phyloP scores from a whole-genome alignment of 1,140 invertebrate genomes.

The Ooceraea biroi region DNA sequence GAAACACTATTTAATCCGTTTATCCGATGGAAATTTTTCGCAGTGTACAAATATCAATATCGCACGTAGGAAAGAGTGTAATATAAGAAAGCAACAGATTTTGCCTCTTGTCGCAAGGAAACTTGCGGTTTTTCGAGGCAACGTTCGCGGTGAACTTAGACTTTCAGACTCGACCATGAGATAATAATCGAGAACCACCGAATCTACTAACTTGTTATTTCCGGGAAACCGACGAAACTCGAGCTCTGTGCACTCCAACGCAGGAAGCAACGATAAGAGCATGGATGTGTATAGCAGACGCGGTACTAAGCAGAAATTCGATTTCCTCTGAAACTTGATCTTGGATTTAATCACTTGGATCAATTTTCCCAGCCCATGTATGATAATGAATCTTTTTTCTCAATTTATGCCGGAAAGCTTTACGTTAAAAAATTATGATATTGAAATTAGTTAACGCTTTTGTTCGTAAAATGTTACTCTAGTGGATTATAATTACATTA shows the following conservation, averaged over 20 bases:
- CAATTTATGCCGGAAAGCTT: background rate
- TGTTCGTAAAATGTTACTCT: background rate
- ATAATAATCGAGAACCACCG: slow-evolving; percentile 59
- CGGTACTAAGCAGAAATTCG: slow-evolving; percentile 37
- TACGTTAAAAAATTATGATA: too few relatives aligned
- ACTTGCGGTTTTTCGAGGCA: background rate
- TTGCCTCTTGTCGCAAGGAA: background rate
- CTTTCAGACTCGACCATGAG: background rate
- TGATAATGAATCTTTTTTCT: background rate
- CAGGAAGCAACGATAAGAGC: slow-evolving; percentile 56
- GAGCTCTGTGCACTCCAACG: slow-evolving; percentile 3
- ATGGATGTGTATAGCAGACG: slow-evolving; percentile 35
- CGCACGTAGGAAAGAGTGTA: background rate
- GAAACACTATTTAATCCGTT: too few relatives aligned
- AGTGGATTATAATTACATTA: too few relatives aligned
- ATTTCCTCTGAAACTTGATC: slow-evolving; percentile 58
- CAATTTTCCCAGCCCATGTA: background rate
- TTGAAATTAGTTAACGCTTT: background rate
- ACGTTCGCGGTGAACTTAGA: background rate
- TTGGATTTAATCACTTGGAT: slow-evolving; percentile 21
- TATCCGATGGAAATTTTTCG: too few relatives aligned
- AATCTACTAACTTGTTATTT: slow-evolving; percentile 60
- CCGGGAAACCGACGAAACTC: slow-evolving; percentile 45
- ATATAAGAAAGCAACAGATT: background rate
- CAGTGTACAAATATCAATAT: background rate